phyloP scores from a whole-genome alignment of 2,797 vertebrate species.

The Prunella strophiata region DNA sequence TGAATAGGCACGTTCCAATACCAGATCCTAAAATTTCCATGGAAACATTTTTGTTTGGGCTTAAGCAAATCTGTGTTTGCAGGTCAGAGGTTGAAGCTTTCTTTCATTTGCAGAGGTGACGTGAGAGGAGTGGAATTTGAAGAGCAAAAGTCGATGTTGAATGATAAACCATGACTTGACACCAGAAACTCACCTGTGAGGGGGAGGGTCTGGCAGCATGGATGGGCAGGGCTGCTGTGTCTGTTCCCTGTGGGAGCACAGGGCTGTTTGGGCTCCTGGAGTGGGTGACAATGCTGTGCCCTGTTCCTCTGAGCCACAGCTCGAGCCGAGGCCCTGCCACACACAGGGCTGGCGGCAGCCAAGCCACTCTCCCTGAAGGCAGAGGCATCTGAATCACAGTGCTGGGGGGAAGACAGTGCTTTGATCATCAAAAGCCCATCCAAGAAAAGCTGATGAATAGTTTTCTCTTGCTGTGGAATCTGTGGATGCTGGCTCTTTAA shows the following conservation, averaged over 20 bases:
- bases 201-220: accelerated
- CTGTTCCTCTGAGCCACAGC: background rate
- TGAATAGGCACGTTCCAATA: background rate
- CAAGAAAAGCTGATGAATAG: conserved; percentile 31
- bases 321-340: background rate
- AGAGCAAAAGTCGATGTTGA: background rate
- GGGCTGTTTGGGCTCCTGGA: background rate
- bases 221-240: background rate
- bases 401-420: background rate
- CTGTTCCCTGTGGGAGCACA: background rate
- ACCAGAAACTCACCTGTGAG: background rate
- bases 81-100: background rate
- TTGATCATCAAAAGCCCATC: conserved; percentile 23
- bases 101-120: background rate
- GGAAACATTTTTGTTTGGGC: conserved; percentile 5
- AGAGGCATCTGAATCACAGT: background rate
- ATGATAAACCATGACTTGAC: background rate
- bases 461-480: conserved; percentile 43
- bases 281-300: accelerated
- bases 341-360: accelerated
- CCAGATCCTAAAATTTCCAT: background rate
- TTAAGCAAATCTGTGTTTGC: background rate
- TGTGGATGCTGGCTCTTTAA: conserved; percentile 43
- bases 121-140: background rate
- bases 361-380: background rate